phyloP scores from a whole-genome alignment of 1,140 invertebrate genomes.

The Ganaspis sp. region DNA sequence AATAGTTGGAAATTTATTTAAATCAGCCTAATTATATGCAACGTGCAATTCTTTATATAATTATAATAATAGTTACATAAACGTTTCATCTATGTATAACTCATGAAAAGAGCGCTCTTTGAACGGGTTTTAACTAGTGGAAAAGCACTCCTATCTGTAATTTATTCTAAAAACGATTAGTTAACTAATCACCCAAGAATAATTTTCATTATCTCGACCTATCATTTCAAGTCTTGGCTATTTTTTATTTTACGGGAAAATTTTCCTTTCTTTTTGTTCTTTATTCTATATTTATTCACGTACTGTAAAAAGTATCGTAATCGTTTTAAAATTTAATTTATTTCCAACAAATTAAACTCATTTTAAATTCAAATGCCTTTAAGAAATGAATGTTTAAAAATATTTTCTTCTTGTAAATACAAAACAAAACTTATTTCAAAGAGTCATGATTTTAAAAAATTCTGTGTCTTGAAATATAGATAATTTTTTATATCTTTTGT shows the following conservation, averaged over 20 bases:
- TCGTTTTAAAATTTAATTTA: no score
- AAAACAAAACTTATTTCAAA: no score
- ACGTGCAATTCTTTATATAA: not conserved
- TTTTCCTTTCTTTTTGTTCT: not conserved
- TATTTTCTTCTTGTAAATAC: no score
- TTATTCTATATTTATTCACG: no score
- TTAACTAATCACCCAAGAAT: not conserved
- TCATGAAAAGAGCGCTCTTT: not conserved
- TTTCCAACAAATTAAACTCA: no score
- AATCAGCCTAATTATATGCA: not conserved
- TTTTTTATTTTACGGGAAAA: not conserved
- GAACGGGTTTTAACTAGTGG: slow-evolving; percentile 28
- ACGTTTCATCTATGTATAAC: not conserved
- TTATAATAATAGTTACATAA: not conserved
- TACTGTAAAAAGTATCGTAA: no score
- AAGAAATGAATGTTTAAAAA: no score
- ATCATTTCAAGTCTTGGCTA: not conserved
- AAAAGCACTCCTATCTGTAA: slow-evolving; percentile 25
- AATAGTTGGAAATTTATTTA: not conserved
- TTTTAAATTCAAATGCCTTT: no score
- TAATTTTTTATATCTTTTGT: no score
- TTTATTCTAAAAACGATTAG: not conserved
- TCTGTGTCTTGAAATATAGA: no score
- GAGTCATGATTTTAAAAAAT: no score
- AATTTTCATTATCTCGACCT: not conserved